Percentiles rank a stretch among this genome's conserved stretches.
These are phyloP conservation scores for Corythornis madagascariensis DNA, from an alignment of 2,113 vertebrate genomes.

Conservation along the genomic window DNA sequence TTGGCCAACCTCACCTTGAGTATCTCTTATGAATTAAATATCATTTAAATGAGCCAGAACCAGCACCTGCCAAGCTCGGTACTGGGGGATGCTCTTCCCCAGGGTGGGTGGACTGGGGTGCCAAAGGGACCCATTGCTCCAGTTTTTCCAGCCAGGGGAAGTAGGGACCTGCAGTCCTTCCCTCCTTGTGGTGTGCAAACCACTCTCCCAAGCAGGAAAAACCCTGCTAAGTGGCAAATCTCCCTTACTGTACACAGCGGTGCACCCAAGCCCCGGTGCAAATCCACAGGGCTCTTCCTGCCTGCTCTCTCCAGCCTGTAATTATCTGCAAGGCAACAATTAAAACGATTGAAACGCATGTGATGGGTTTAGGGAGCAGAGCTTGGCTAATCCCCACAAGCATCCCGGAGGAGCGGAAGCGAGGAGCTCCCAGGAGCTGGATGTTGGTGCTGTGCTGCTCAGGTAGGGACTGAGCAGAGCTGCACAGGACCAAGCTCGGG, in stretches of 20 bases:
- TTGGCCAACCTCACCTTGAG: no score
- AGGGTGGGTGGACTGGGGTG: neutral
- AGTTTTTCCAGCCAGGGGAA: neutral
- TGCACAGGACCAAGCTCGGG: neutral
- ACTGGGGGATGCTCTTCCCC: neutral
- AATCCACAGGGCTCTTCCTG: constrained; percentile 50
- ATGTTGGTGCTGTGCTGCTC: neutral
- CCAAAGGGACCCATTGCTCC: neutral
- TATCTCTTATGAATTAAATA: no score
- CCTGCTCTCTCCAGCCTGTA: constrained; percentile 15
- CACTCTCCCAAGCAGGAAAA: neutral
- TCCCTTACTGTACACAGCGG: neutral
- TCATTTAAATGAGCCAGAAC: neutral
- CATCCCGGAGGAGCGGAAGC: neutral
- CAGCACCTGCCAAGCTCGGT: neutral
- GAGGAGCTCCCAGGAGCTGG: neutral
- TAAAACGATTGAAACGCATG: constrained; percentile 53
- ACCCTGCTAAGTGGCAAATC: neutral
- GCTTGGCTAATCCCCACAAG: constrained; percentile 36
- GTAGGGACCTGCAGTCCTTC: neutral
- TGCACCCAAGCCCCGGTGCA: neutral
- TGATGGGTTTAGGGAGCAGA: constrained; percentile 47
- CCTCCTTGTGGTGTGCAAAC: neutral
- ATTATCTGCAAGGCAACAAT: constrained; percentile 67
- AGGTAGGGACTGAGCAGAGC: neutral